phyloP scores from a whole-genome alignment of 2,888 invertebrate genomes.

The Drosophila dives region DNA sequence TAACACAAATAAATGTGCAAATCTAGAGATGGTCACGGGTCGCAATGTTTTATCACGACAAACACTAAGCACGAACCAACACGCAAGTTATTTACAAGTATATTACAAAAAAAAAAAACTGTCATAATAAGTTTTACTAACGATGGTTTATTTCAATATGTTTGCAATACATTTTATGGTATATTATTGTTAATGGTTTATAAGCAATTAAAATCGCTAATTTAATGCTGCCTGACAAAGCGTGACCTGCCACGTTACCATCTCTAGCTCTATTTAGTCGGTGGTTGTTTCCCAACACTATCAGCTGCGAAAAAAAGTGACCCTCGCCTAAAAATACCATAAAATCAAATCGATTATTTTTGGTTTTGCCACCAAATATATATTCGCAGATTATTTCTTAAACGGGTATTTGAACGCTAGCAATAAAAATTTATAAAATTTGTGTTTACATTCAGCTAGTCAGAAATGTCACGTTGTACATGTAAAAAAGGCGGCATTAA shows the following conservation, averaged over 20 bases:
- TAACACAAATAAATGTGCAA: slow-evolving; percentile 44
- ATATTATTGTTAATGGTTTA: too few species aligned
- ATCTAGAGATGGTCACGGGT: slow-evolving; percentile 34
- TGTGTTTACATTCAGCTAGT: neutral
- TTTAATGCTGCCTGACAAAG: neutral
- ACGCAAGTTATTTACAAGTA: neutral
- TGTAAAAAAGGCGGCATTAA: neutral
- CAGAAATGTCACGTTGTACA: neutral
- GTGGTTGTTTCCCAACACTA: slow-evolving; percentile 37
- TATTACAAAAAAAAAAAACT: neutral
- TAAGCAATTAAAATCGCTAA: neutral
- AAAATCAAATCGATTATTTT: slow-evolving; percentile 5
- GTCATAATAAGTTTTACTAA: neutral
- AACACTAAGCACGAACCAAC: neutral
- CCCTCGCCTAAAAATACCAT: slow-evolving; percentile 19
- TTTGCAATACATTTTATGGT: neutral
- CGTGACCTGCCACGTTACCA: neutral
- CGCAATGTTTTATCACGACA: neutral
- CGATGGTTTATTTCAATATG: neutral
- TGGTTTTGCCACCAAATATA: slow-evolving; percentile 13
- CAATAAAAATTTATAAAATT: slow-evolving; percentile 16
- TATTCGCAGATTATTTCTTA: neutral
- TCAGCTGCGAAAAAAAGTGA: slow-evolving; percentile 31
- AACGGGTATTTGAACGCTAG: neutral
- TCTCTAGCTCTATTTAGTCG: slow-evolving; percentile 1